A percentile compares a stretch with the other conserved stretches of the same genome.
These are phyloP conservation scores for Plectropomus leopardus DNA, from an alignment of 2,113 vertebrate genomes.

Conservation along the genomic window DNA sequence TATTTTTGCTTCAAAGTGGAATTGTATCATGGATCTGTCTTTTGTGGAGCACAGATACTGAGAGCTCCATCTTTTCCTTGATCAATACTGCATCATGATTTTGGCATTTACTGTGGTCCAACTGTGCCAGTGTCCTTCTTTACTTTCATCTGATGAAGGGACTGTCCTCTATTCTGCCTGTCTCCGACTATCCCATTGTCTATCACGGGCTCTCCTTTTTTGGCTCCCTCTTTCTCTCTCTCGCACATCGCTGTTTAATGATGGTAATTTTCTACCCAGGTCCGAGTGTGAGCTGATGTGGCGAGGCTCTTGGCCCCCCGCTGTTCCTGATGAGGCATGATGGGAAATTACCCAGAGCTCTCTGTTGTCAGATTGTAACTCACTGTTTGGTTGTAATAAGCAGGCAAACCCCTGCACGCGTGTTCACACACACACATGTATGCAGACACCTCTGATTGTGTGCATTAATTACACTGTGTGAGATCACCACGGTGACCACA, in stretches of 20 bases:
- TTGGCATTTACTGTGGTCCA: constrained; percentile 37
- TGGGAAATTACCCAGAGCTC: constrained; percentile 85
- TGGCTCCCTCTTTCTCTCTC: constrained; percentile 69
- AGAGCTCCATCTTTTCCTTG: constrained; percentile 34
- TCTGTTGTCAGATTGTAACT: constrained; percentile 84
- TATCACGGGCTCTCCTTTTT: constrained; percentile 56
- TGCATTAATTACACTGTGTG: constrained; percentile 83
- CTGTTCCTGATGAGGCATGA: constrained; percentile 86
- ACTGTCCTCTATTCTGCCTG: constrained; percentile 23
- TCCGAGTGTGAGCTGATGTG: constrained; percentile 86
- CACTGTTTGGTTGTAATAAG: constrained; percentile 85
- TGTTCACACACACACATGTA: constrained; percentile 47
- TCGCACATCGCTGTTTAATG: constrained; percentile 78
- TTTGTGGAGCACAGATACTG: constrained; percentile 25
- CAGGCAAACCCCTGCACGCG: constrained; percentile 74
- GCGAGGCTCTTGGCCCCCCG: constrained; percentile 77
- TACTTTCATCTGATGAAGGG: constrained; percentile 33
- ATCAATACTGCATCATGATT: constrained; percentile 58
- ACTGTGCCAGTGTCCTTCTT: constrained; percentile 8
- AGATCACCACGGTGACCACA: constrained; percentile 81
- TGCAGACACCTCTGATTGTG: constrained; percentile 78
- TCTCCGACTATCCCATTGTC: constrained; percentile 66
- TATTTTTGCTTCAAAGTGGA: constrained; percentile 34
- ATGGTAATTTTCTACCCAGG: constrained; percentile 84
- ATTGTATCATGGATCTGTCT: constrained; percentile 68